These are phyloP conservation scores for Drosophila orena DNA, from an alignment of 1,140 invertebrate species.

Conservation along the genomic window DNA sequence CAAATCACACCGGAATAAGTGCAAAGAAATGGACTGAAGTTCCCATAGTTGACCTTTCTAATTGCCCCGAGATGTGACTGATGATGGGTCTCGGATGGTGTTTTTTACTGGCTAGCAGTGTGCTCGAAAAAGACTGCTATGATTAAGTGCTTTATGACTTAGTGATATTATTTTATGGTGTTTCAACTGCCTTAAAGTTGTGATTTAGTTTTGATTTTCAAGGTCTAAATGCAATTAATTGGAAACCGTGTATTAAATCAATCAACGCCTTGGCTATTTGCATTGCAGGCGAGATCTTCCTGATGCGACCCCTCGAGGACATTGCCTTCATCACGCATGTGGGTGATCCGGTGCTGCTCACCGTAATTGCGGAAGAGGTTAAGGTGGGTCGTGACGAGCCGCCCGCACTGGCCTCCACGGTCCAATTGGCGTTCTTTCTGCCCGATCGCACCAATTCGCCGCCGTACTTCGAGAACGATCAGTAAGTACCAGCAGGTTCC, in stretches of 20 bases:
- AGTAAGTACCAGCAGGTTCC: constrained; percentile 86
- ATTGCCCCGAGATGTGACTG: constrained; percentile 5
- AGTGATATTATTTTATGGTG: too few relatives aligned
- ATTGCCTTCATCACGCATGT: constrained; percentile 91
- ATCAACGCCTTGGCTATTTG: neutral
- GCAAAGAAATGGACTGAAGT: constrained; percentile 8
- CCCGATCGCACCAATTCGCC: constrained; percentile 90
- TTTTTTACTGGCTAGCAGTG: too few relatives aligned
- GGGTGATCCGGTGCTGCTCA: constrained; percentile 92
- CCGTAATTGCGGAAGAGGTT: constrained; percentile 94
- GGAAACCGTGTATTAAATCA: neutral
- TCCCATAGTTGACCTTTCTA: constrained; percentile 45
- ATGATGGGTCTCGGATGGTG: neutral
- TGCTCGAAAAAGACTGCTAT: too few relatives aligned
- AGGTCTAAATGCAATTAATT: too few relatives aligned
- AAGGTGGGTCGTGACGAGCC: constrained; percentile 89
- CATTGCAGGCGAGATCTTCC: constrained; percentile 89
- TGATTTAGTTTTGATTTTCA: neutral
- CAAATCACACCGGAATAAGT: constrained; percentile 26
- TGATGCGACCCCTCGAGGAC: constrained; percentile 90
- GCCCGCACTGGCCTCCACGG: constrained; percentile 90
- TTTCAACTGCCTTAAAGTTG: too few relatives aligned
- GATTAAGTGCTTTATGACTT: too few relatives aligned
- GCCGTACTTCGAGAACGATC: constrained; percentile 91
- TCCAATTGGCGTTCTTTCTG: constrained; percentile 91